Conservation (phyloP, 2,113 vertebrate species). For the Phrynosoma blainvillii region DNA sequence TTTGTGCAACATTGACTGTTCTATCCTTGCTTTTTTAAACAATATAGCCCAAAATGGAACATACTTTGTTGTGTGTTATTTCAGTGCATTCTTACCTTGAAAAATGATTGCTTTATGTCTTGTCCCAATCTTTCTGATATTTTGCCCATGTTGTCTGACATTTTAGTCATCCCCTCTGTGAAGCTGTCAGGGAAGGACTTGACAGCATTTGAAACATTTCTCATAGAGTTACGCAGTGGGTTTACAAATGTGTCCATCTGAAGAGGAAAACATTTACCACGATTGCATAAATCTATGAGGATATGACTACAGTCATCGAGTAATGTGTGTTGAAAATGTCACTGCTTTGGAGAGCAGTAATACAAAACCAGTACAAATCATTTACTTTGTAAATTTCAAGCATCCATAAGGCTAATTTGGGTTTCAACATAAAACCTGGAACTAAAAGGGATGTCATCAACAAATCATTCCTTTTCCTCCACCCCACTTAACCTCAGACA, state of each 20-base stretch:
- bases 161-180: constrained; percentile 97
- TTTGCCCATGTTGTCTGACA: constrained; percentile 98
- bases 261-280: constrained; percentile 73
- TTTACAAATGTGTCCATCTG: constrained; percentile 99
- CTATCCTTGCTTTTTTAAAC: not conserved
- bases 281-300: constrained; percentile 64
- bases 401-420: not conserved
- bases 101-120: constrained; percentile 96
- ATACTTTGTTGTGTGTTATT: constrained; percentile 4
- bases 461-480: not conserved
- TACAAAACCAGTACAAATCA: constrained; percentile 19
- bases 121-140: constrained; percentile 97
- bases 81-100: constrained; percentile 86
- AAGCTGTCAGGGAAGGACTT: constrained; percentile 97
- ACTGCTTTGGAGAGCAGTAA: constrained; percentile 41
- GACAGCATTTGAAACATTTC: constrained; percentile 97
- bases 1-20: not conserved
- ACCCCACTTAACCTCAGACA: not conserved
- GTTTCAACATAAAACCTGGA: not conserved
- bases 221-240: constrained; percentile 97
- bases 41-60: not conserved
- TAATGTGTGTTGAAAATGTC: constrained; percentile 48
- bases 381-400: constrained; percentile 36
- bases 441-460: not conserved
- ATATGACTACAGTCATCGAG: constrained; percentile 49